Percentiles rank a stretch among this genome's conserved stretches.
phyloP scores from a whole-genome alignment of 2,888 invertebrate genomes.

The Oscheius sp. region DNA sequence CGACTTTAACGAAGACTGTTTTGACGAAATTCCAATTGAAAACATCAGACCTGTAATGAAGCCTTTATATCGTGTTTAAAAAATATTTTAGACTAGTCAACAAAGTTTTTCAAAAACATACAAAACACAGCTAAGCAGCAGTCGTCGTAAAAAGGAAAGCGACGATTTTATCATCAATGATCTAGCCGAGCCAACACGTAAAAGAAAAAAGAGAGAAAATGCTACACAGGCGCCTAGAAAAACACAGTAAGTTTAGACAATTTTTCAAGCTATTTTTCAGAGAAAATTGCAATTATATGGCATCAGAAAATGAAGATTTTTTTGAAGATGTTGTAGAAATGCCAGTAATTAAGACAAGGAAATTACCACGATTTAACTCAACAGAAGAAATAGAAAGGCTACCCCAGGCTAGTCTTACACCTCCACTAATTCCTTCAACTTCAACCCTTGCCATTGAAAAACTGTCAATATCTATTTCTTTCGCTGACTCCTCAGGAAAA shows the following conservation, averaged over 20 bases:
- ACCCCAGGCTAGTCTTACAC: too few relatives aligned
- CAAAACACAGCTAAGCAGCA: too few relatives aligned
- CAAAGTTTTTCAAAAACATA: too few relatives aligned
- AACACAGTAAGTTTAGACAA: not conserved
- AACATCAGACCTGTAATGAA: not conserved
- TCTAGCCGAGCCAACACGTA: not conserved
- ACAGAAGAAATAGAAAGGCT: too few relatives aligned
- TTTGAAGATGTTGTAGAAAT: too few relatives aligned
- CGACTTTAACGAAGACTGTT: not conserved
- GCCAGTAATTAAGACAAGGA: not conserved
- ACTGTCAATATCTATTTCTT: not conserved
- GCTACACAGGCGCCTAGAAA: not conserved
- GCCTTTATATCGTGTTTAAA: too few relatives aligned
- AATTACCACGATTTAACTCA: not conserved
- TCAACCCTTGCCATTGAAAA: too few relatives aligned
- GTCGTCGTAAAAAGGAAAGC: not conserved
- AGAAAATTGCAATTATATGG: not conserved
- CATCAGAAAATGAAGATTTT: not conserved
- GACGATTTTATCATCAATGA: constrained; percentile 10
- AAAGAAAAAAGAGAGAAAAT: constrained; percentile 1
- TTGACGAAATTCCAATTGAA: not conserved
- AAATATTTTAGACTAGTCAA: too few relatives aligned
- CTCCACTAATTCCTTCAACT: too few relatives aligned
- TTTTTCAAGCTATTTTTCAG: not conserved
- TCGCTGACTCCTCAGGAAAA: not conserved